Percentiles rank a stretch among this genome's conserved stretches.
Conservation (phyloP, 2,888 invertebrate species). For the Leptinotarsa peninsularis region DNA sequence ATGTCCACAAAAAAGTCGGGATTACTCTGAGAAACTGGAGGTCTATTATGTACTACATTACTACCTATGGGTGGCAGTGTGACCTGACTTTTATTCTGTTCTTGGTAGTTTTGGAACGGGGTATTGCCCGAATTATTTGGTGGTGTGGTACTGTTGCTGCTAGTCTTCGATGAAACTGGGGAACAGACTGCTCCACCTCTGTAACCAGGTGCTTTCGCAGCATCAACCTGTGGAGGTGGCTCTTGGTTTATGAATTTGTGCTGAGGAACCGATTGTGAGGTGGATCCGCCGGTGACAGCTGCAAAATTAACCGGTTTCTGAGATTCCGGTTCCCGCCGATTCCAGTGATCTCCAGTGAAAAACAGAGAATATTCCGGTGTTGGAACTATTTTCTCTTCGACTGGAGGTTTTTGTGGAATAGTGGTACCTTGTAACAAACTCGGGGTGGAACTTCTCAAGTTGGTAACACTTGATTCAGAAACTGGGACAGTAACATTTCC, state of each 20-base stretch:
- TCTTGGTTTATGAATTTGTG: conserved; percentile 70
- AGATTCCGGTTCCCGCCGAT: conserved; percentile 67
- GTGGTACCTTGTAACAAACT: conserved; percentile 49
- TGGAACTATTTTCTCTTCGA: conserved; percentile 38
- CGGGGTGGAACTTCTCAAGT: conserved; percentile 48
- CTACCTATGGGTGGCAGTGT: conserved; percentile 62
- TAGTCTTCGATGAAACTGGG: conserved; percentile 75
- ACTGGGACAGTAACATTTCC: conserved; percentile 22
- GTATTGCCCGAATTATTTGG: conserved; percentile 63
- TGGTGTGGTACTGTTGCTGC: conserved; percentile 70
- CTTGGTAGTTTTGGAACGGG: conserved; percentile 55
- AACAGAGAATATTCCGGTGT: conserved; percentile 89
- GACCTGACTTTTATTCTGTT: conserved; percentile 55
- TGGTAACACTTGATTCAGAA: conserved; percentile 33
- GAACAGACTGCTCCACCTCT: conserved; percentile 83
- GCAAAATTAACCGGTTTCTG: conserved; percentile 79
- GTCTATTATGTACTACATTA: conserved; percentile 58
- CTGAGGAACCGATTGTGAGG: conserved; percentile 55
- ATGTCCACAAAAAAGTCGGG: conserved; percentile 45
- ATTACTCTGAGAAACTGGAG: conserved; percentile 52
- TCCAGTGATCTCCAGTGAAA: conserved; percentile 80
- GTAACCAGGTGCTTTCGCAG: conserved; percentile 92
- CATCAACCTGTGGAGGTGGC: conserved; percentile 78
- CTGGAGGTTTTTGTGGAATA: neutral
- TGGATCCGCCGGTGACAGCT: conserved; percentile 73